phyloP scores from a whole-genome alignment of 2,888 invertebrate genomes.

The Caenorhabditis virilis region DNA sequence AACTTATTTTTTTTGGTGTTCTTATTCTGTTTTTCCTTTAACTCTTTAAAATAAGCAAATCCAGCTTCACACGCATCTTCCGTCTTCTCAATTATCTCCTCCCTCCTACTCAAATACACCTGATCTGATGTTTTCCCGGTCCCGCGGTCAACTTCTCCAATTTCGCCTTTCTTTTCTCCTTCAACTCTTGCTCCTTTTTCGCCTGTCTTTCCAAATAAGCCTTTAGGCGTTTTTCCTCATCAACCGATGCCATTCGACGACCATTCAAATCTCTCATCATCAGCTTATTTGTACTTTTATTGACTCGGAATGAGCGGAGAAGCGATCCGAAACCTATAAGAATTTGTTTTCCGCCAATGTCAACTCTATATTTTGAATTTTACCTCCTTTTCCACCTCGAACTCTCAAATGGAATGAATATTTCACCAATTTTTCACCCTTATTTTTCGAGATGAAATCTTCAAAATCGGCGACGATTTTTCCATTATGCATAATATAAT shows the following conservation, averaged over 20 bases:
- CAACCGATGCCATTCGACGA: slow-evolving; percentile 89
- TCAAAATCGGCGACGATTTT: slow-evolving; percentile 30
- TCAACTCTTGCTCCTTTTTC: slow-evolving; percentile 69
- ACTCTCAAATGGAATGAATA: slow-evolving; percentile 42
- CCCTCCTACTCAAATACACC: slow-evolving; percentile 69
- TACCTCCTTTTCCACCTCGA: slow-evolving; percentile 64
- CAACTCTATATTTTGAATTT: neutral
- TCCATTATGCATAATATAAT: slow-evolving; percentile 38
- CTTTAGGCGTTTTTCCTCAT: slow-evolving; percentile 78
- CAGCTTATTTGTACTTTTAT: slow-evolving; percentile 75
- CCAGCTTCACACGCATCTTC: slow-evolving; percentile 64
- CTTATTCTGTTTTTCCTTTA: neutral
- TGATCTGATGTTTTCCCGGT: slow-evolving; percentile 77
- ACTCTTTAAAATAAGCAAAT: slow-evolving; percentile 18
- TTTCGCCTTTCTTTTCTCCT: slow-evolving; percentile 50
- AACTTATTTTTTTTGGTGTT: neutral
- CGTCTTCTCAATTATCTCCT: slow-evolving; percentile 66
- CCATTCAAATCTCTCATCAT: slow-evolving; percentile 85
- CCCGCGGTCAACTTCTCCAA: slow-evolving; percentile 56
- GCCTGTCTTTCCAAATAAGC: slow-evolving; percentile 71
- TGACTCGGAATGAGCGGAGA: slow-evolving; percentile 96
- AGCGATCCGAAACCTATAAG: slow-evolving; percentile 87
- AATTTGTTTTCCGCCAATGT: too few relatives aligned
- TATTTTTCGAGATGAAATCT: slow-evolving; percentile 15
- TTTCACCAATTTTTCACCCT: slow-evolving; percentile 16